A percentile compares a stretch with the other conserved stretches of the same genome.
Conservation (phyloP, 1,140 invertebrate genomes). For the Drosophila nebulosa region DNA sequence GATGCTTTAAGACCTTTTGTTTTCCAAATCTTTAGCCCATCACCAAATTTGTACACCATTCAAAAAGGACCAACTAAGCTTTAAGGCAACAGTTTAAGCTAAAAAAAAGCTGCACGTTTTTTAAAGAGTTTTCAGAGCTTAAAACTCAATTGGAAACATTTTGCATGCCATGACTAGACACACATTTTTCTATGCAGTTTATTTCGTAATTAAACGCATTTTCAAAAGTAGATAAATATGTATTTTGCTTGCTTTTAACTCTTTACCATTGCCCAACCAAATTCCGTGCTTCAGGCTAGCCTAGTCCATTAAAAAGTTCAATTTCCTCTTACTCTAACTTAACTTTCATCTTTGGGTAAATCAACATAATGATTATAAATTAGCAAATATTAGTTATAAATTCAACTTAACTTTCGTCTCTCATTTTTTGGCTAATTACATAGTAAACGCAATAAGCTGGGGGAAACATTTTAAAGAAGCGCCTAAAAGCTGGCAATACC, state of each 20-base stretch:
- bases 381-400: slow-evolving; percentile 46
- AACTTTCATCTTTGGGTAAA: slow-evolving; percentile 57
- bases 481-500: slow-evolving; percentile 23
- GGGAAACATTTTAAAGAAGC: slow-evolving; percentile 52
- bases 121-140: too few relatives aligned
- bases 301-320: slow-evolving; percentile 29
- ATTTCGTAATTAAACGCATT: background rate
- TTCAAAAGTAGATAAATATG: background rate
- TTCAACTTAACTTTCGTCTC: slow-evolving; percentile 4
- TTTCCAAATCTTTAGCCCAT: too few relatives aligned
- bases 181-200: background rate
- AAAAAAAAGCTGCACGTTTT: too few relatives aligned
- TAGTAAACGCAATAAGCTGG: slow-evolving; percentile 24
- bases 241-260: background rate
- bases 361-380: slow-evolving; percentile 77
- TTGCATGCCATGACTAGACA: background rate
- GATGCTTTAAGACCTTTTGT: too few relatives aligned
- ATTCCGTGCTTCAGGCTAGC: background rate
- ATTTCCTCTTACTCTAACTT: background rate
- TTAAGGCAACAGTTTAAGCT: too few relatives aligned
- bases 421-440: slow-evolving; percentile 54
- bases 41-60: too few relatives aligned
- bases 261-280: background rate
- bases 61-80: too few relatives aligned
- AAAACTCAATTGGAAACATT: too few relatives aligned